Conservation (phyloP, 2,797 vertebrate genomes). For the Cacajao melanocephalus region DNA sequence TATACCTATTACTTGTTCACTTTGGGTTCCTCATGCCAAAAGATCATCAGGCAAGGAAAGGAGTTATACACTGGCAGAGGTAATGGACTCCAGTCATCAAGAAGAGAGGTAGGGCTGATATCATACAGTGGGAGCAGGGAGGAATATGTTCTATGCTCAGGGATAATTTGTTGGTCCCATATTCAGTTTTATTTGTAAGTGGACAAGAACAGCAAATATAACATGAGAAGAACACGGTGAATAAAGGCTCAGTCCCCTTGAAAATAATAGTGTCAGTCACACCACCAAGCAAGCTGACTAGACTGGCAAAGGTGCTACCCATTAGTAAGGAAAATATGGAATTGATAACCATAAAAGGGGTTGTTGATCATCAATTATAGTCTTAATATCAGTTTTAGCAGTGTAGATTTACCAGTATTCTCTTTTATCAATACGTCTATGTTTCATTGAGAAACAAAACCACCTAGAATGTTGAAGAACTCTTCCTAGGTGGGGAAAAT, state of each 20-base stretch:
- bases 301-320: not conserved
- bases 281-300: not conserved
- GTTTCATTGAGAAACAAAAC: not conserved
- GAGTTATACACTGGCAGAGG: not conserved
- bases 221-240: not conserved
- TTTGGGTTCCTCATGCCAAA: not conserved
- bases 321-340: not conserved
- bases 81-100: not conserved
- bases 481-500: not conserved
- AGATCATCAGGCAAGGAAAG: not conserved
- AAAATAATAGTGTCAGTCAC: not conserved
- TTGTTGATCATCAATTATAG: not conserved
- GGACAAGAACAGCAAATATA: not conserved
- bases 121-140: not conserved
- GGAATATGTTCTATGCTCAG: not conserved
- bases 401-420: not conserved
- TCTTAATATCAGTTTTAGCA: not conserved
- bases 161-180: not conserved
- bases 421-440: not conserved
- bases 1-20: not conserved
- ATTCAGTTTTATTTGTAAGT: not conserved
- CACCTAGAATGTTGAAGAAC: not conserved
- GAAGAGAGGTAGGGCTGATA: not conserved
- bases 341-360: not conserved
- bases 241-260: not conserved